Evolutionary conservation across 2,797 vertebrate genomes (phyloP), one percentile per base, ranked within the genome.

Genomic region (Craterocephalus amniculus): DNA sequence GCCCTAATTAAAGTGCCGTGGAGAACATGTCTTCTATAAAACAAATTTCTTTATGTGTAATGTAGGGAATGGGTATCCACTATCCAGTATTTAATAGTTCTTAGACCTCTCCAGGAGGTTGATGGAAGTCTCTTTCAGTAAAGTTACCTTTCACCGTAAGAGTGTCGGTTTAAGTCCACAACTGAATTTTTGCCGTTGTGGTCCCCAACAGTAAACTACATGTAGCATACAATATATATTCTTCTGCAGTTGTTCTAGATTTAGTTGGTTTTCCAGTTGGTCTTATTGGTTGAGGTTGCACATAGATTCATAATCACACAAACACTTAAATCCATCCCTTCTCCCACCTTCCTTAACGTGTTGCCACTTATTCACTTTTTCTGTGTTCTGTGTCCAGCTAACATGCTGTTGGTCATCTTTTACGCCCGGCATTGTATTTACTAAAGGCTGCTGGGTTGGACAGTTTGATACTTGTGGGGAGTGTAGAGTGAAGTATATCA

Each of bases 1-100:
- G 77, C 70, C 84, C 79, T 91, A 88, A 91, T 92, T 89, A 90
- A 83, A 66, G 45, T 22, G 26, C 74, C 74, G 79, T 83, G 72
- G 83, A 89, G 83, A 90, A 83, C 59, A 81, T 88, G 72, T 83
- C 77, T 71, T 32, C 75, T 35, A 11, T 80, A 60, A 78, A 67
- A 63, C 63, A 64, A 56, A 2, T 40, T 74, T 71, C 74, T 66
- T 69, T 76, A 22, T 78, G 67, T 75, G 58, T 62, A 34, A n/a
- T n/a, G n/a, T n/a, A n/a, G n/a, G n/a, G n/a, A n/a, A n/a, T n/a
- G n/a, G n/a, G n/a, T n/a, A n/a, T n/a, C n/a, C n/a, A n/a, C n/a
- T n/a, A n/a, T n/a, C n/a, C n/a, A n/a, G n/a, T n/a, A n/a, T n/a
- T n/a, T n/a, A n/a, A n/a, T n/a, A n/a, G n/a, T n/a, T n/a, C n/a